phyloP scores from a whole-genome alignment of 2,797 vertebrate species.

The Petrocephalus schoutedeni region DNA sequence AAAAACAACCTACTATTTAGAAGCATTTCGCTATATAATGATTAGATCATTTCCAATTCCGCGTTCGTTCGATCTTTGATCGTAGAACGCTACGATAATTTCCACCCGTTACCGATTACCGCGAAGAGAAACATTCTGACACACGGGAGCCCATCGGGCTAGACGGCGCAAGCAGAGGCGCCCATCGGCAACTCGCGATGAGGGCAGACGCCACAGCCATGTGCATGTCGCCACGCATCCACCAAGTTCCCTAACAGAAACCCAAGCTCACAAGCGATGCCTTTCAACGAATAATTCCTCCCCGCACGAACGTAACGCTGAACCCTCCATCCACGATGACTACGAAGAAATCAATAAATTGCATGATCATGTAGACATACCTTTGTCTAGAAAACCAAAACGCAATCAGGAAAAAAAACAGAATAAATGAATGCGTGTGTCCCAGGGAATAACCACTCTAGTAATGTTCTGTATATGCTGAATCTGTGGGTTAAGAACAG shows the following conservation, averaged over 20 bases:
- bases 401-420: conserved; percentile 27
- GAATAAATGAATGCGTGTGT: conserved; percentile 34
- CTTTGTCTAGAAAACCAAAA: conserved; percentile 22
- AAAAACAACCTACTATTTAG: not conserved
- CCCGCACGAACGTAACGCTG: conserved; percentile 39
- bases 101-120: not conserved
- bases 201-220: not conserved
- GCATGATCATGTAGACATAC: conserved; percentile 2
- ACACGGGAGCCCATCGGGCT: not conserved
- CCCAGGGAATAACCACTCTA: conserved; percentile 42
- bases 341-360: conserved; percentile 36
- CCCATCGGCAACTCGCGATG: not conserved
- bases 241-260: conserved; percentile 28
- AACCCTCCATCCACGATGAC: conserved; percentile 41
- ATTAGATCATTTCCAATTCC: not conserved
- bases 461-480: conserved; percentile 39
- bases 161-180: not conserved
- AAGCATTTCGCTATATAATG: not conserved
- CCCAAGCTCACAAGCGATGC: conserved; percentile 34
- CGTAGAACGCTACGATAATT: not conserved
- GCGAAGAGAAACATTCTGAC: not conserved
- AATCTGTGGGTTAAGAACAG: conserved; percentile 48
- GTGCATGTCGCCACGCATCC: conserved; percentile 14
- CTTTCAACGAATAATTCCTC: conserved; percentile 36
- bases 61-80: not conserved